These are phyloP conservation scores for Rhynchophorus ferrugineus DNA, from an alignment of 1,140 invertebrate genomes.

Conservation along the genomic window DNA sequence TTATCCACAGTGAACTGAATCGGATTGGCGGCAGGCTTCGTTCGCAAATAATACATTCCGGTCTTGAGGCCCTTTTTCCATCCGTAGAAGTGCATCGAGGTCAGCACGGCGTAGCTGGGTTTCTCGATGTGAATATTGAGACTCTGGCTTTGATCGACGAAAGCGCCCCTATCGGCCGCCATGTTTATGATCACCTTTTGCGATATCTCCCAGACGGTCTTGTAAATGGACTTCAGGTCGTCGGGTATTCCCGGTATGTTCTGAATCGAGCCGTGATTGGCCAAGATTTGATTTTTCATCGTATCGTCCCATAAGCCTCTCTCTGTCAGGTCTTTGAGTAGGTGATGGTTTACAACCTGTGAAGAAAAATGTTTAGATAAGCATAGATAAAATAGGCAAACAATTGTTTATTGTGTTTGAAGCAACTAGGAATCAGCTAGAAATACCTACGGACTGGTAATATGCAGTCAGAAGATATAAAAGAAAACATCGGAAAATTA, in stretches of 20 bases:
- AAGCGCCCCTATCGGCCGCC: conserved; percentile 96
- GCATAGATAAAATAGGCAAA: too few relatives aligned
- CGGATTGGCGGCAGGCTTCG: conserved; percentile 91
- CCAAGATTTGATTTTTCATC: conserved; percentile 94
- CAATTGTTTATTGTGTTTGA: too few relatives aligned
- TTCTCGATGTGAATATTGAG: conserved; percentile 95
- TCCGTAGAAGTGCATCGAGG: conserved; percentile 97
- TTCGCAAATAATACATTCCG: conserved; percentile 98
- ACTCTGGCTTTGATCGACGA: conserved; percentile 98
- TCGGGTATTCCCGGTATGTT: conserved; percentile 82
- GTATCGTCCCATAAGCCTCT: conserved; percentile 87
- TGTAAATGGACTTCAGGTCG: conserved; percentile 86
- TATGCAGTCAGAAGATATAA: too few relatives aligned
- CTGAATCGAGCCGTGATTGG: conserved; percentile 90
- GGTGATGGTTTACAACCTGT: conserved; percentile 82
- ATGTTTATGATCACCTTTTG: conserved; percentile 93
- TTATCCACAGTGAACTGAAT: conserved; percentile 99
- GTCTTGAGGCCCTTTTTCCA: conserved; percentile 97
- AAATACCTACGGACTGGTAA: too few relatives aligned
- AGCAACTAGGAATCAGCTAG: too few relatives aligned
- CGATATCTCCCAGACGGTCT: conserved; percentile 98
- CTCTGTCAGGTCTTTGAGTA: conserved; percentile 89
- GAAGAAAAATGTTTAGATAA: too few relatives aligned
- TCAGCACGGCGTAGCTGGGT: conserved; percentile 87
- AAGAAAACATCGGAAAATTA: too few relatives aligned